Evolutionary conservation across 2,888 invertebrate species (phyloP).

Genomic region (Buathra laborator): DNA sequence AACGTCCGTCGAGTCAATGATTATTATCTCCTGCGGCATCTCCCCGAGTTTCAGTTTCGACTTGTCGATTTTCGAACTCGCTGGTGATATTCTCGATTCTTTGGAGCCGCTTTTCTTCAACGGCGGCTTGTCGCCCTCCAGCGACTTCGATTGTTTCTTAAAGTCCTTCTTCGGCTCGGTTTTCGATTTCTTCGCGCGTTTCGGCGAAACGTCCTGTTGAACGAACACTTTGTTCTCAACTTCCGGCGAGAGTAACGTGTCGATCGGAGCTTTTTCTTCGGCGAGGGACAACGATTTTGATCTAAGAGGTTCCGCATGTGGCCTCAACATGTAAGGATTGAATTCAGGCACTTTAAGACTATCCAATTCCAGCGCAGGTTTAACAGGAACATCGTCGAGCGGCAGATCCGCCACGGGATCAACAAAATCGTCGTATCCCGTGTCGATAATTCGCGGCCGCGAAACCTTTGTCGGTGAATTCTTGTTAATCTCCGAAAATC

Average conservation of each 20-base stretch:
- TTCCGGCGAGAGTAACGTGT: constrained; percentile 83
- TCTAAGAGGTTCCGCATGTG: constrained; percentile 82
- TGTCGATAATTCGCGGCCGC: constrained; percentile 82
- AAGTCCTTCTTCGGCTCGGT: constrained; percentile 83
- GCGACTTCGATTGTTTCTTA: constrained; percentile 83
- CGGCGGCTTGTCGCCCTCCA: constrained; percentile 83
- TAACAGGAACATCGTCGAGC: constrained; percentile 83
- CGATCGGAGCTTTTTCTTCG: constrained; percentile 84
- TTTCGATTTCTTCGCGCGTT: constrained; percentile 78
- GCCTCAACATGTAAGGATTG: constrained; percentile 82
- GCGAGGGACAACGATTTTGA: constrained; percentile 83
- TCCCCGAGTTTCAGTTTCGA: constrained; percentile 83
- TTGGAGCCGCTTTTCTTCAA: constrained; percentile 81
- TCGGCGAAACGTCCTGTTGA: constrained; percentile 82
- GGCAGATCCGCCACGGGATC: constrained; percentile 84
- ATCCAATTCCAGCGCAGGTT: constrained; percentile 82
- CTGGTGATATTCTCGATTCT: constrained; percentile 79
- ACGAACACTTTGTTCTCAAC: constrained; percentile 82
- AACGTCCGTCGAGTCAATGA: constrained; percentile 83
- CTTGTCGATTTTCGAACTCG: constrained; percentile 82
- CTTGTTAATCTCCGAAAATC: constrained; percentile 80
- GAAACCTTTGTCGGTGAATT: constrained; percentile 77
- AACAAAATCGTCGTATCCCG: constrained; percentile 84
- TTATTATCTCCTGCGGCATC: constrained; percentile 84
- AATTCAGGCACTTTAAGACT: constrained; percentile 84